A percentile compares a stretch with the other conserved stretches of the same genome.
Evolutionary conservation across 2,888 invertebrate species (phyloP).

Genomic region (Laspeyria flexula): DNA sequence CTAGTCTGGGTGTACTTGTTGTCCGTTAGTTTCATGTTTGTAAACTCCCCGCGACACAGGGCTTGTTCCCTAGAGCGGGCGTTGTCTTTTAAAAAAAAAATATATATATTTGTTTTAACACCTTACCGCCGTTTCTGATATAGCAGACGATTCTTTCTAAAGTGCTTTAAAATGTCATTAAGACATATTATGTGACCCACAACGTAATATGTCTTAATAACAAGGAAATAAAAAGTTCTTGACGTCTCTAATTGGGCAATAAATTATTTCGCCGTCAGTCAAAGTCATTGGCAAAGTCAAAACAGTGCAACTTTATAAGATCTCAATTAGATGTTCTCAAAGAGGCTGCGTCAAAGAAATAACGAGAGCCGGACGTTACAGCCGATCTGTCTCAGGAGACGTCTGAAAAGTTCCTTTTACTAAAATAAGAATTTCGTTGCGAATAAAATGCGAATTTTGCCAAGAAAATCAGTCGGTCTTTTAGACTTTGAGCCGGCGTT

Average conservation of each 20-base stretch:
- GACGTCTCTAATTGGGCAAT: conserved; percentile 32
- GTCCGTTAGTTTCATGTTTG: no score
- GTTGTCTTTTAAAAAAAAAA: no score
- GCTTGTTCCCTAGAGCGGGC: no score
- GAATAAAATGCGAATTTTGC: conserved; percentile 17
- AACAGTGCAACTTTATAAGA: conserved; percentile 49
- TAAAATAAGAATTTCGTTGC: conserved; percentile 25
- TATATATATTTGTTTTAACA: no score
- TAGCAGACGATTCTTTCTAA: no score
- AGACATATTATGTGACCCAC: background rate
- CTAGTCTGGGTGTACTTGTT: no score
- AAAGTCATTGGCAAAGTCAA: conserved; percentile 21
- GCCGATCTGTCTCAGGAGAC: conserved; percentile 49
- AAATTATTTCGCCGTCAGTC: conserved; percentile 32
- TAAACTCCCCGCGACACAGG: no score
- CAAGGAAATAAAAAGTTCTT: conserved; percentile 3
- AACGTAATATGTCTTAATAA: background rate
- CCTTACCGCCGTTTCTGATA: no score
- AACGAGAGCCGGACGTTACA: conserved; percentile 59
- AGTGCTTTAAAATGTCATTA: background rate
- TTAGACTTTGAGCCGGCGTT: conserved; percentile 21
- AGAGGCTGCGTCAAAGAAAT: conserved; percentile 59
- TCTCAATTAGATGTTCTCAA: conserved; percentile 54
- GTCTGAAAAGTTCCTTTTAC: conserved; percentile 45
- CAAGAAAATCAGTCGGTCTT: conserved; percentile 21